Conservation (phyloP, 1,140 invertebrate genomes). For the Bombus sibiricus region DNA sequence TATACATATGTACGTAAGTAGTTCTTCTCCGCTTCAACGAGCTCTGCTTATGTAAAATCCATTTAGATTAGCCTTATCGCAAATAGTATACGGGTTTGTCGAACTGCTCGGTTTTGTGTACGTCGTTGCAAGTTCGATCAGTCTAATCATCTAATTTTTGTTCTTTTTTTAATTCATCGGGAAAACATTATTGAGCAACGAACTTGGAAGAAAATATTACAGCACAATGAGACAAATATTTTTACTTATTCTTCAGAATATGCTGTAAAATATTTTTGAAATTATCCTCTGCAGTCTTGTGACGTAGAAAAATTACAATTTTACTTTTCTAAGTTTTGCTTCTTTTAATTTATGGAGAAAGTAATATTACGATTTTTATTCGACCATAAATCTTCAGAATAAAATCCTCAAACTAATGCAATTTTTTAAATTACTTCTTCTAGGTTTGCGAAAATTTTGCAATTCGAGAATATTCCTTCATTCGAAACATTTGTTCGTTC, state of each 20-base stretch:
- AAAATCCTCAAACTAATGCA: too few relatives aligned
- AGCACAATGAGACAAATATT: background rate
- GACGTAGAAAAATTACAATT: too few relatives aligned
- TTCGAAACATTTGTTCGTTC: background rate
- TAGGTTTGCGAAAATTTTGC: too few relatives aligned
- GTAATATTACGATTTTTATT: background rate
- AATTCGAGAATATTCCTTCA: background rate
- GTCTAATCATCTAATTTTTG: background rate
- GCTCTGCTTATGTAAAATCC: slow-evolving; percentile 35
- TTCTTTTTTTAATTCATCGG: background rate
- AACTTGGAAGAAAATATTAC: background rate
- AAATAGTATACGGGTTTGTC: slow-evolving; percentile 14
- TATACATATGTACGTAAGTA: background rate
- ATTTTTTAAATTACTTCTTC: too few relatives aligned
- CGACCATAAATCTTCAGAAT: too few relatives aligned
- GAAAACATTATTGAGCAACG: background rate
- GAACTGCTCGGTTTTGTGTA: background rate
- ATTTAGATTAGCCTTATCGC: slow-evolving; percentile 23
- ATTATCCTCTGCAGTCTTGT: too few relatives aligned
- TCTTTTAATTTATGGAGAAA: background rate
- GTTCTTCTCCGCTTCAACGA: background rate
- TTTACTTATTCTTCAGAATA: background rate
- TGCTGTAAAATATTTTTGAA: background rate
- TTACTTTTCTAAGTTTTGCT: background rate
- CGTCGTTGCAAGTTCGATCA: background rate